Conservation (phyloP, 2,113 vertebrate genomes). For the Phalacrocorax aristotelis region DNA sequence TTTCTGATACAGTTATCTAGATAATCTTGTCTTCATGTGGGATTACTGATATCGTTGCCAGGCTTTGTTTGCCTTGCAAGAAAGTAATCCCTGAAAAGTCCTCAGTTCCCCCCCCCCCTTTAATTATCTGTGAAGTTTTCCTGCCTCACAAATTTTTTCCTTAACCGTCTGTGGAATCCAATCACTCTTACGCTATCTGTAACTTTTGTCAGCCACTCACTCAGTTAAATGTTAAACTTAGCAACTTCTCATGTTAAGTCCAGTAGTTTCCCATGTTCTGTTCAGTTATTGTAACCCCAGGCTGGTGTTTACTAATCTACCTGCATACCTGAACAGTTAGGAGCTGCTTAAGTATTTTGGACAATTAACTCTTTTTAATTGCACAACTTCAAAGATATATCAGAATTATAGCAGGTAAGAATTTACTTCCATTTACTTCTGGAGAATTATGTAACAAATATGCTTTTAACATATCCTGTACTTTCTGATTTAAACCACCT, state of each 20-base stretch:
- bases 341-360: neutral
- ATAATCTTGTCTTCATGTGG: neutral
- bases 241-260: neutral
- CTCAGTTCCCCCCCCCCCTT: too few relatives aligned
- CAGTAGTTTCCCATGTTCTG: neutral
- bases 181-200: neutral
- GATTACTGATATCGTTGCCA: neutral
- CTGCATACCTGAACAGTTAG: neutral
- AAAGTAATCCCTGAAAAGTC: neutral
- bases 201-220: neutral
- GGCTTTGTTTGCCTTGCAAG: neutral
- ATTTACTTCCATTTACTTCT: neutral
- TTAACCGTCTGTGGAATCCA: neutral
- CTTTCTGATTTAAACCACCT: neutral
- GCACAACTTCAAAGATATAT: neutral
- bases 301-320: neutral
- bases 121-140: neutral
- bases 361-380: neutral
- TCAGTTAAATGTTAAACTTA: neutral
- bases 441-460: neutral
- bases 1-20: neutral
- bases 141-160: neutral
- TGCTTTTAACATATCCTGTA: neutral
- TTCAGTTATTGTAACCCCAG: neutral
- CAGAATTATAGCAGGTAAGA: neutral